Evolutionary conservation across 2,797 vertebrate species (phyloP), one percentile per base, ranked within the genome.

Genomic region (Chaenodraco wilsoni): DNA sequence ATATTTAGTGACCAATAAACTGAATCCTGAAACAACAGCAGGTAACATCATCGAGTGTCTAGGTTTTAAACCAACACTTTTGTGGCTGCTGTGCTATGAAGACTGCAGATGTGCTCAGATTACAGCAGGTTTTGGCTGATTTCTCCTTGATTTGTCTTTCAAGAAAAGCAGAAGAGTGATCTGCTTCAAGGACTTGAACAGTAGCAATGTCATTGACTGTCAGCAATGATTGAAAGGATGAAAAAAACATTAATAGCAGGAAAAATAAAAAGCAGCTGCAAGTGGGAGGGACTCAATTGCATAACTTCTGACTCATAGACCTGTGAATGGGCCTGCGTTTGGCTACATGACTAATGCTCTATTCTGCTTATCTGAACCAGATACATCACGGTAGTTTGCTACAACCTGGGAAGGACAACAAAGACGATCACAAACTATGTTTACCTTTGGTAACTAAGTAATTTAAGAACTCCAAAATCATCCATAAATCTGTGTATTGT

Each of bases 251-350:
- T 12, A n/a, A 61, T 37, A 46, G 23, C 8, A 3, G 69, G 5
- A 17, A 41, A 72, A 45, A 54, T 40, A 57, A 57, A 74, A 3
- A 33, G 15, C 33, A 62, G 65, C 69, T 65, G 37, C 45, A 43
- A 3, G 68, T 79, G 50, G 49, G 80, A 56, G 55, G 54, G 14
- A 41, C 12, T 55, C 44, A 46, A 40, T 19, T 55, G 9, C 60
- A 50, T 69, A 33, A 46, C 49, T 49, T 65, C 27, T 72, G 72
- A 80, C 57, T 80, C 51, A 68, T 16, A 5, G 45, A 63, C 27
- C 16, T 57, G 40, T 6, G 50, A 27, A 55, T 55, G 31, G 2
- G 33, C 33, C 33, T 9, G 33, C 13, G n/a, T 62, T 21, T 33
- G 23, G 16, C 37, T 10, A 15, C 23, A 46, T 56, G 31, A 64